Evolutionary conservation across 37 sponge, comb jelly and placozoan species (phyloP).

Genomic region (Beroe ovata): DNA sequence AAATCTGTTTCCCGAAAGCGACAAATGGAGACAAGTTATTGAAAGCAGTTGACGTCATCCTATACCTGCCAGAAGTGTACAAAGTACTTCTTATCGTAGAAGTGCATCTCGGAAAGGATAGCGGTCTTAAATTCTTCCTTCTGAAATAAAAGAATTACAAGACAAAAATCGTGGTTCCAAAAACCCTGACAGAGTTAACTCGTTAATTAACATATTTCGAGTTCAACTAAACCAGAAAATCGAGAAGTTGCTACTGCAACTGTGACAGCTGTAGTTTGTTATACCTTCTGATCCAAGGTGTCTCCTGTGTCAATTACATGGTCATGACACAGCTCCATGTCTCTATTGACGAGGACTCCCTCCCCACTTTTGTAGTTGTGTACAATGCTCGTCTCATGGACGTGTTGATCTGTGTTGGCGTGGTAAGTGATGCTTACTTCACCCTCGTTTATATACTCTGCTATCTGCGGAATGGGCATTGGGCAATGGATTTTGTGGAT

Average conservation of each 20-base stretch:
- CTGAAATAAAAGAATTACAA: too few species aligned
- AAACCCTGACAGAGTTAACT: too few species aligned
- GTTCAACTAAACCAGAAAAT: too few species aligned
- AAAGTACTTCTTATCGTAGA: not conserved
- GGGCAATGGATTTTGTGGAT: too few species aligned
- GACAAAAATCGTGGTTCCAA: too few species aligned
- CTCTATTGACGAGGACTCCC: conserved; percentile 14
- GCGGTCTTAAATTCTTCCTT: not conserved
- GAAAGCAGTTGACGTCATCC: too few species aligned
- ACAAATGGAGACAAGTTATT: too few species aligned
- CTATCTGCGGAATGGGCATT: not conserved
- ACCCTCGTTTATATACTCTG: conserved; percentile 25
- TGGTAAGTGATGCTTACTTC: not conserved
- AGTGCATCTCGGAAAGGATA: not conserved
- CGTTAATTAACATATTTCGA: too few species aligned
- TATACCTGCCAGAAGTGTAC: not conserved
- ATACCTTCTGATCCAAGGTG: not conserved
- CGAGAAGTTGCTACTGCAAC: too few species aligned
- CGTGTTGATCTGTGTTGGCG: conserved; percentile 30
- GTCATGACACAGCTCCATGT: conserved; percentile 28
- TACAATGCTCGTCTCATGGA: conserved; percentile 12
- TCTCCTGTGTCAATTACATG: not conserved
- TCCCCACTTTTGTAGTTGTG: conserved; percentile 9
- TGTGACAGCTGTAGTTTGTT: not conserved
- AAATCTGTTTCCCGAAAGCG: too few species aligned